Base-by-base conservation (phyloP, 2,888 invertebrate species). In the Xylophagus ater region DNA sequence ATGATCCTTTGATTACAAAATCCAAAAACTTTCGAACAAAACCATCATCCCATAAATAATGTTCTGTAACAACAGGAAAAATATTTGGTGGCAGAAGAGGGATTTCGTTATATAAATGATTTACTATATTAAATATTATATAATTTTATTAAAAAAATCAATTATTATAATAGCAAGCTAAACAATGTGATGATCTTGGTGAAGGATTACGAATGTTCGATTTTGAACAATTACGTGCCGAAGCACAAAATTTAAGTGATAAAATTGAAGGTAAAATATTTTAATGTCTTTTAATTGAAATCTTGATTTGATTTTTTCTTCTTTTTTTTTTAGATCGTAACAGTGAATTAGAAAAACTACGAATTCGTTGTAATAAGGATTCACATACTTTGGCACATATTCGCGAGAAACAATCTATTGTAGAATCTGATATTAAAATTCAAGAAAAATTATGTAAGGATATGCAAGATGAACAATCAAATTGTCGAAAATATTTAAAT, bases 201-300 rank as follows among this genome's bases (percentile, higher is more conserved):
- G 52, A 57, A 19, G 53, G 53, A 0, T 37, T 62, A 4, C 46
- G 39, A 10, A 52, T 60, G 47, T 44, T 38, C 2, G 55, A 57
- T 33, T 62, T 53, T 35, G 54, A 56, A 4, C 41, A 45, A 21
- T 39, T 59, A 3, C 54, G 60, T 32, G 58, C 57, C 3, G 55
- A 60, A 43, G 52, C 52, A 1, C 46, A 51, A 13, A 47, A 51
- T 8, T 32, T 62, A 17, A 50, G 45, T 6, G 60, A 59, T 35
- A 60, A 60, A 50, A 51, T 59, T 9, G 62, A 62, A 52, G 62
- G 60, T 58, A 34, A 26, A 6, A 32, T 8, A 31, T 26, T 21
- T 21, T 21, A 21, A 7, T 4, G 14, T 13, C 12, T 5, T 13
- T 13, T 17, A 12, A n/a, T n/a, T 19, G 18, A 3, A 32, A 29